These are phyloP conservation scores for Sorex maritimensis DNA, from an alignment of 2,797 vertebrate species.

Conservation along the genomic window DNA sequence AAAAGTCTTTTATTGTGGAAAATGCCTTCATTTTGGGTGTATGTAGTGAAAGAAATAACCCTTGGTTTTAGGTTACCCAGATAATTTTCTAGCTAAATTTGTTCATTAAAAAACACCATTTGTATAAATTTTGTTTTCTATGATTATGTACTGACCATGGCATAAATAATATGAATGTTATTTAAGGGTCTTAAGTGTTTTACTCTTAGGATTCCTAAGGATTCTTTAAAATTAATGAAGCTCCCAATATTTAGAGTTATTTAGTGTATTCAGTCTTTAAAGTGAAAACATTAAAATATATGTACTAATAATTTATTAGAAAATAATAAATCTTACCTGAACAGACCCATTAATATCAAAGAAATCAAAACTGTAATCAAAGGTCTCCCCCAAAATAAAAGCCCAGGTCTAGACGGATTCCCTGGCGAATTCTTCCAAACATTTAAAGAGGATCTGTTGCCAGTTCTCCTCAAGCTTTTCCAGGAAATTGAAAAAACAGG, in stretches of 20 bases:
- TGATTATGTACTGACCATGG: neutral
- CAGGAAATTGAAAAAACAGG: no score
- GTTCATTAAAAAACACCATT: conserved; percentile 6
- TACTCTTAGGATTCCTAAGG: neutral
- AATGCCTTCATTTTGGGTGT: neutral
- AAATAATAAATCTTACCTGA: neutral
- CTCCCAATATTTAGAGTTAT: neutral
- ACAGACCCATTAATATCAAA: no score
- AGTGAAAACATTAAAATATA: conserved; percentile 5
- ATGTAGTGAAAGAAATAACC: neutral
- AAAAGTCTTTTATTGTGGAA: neutral
- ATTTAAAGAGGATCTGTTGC: no score
- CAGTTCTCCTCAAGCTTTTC: no score
- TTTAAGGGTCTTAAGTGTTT: neutral
- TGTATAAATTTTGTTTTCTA: neutral
- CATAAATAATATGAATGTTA: neutral
- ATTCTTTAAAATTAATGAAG: neutral
- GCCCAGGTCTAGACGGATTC: no score
- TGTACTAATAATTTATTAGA: conserved; percentile 3
- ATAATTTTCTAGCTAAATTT: neutral
- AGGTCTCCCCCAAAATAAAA: no score
- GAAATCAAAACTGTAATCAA: no score
- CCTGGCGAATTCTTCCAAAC: no score
- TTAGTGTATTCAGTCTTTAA: conserved; percentile 17
- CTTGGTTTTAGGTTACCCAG: neutral